A percentile compares a stretch with the other conserved stretches of the same genome.
These are phyloP conservation scores for Cryptomyrus ogoouensis DNA, from an alignment of 2,113 vertebrate genomes.

Conservation along the genomic window DNA sequence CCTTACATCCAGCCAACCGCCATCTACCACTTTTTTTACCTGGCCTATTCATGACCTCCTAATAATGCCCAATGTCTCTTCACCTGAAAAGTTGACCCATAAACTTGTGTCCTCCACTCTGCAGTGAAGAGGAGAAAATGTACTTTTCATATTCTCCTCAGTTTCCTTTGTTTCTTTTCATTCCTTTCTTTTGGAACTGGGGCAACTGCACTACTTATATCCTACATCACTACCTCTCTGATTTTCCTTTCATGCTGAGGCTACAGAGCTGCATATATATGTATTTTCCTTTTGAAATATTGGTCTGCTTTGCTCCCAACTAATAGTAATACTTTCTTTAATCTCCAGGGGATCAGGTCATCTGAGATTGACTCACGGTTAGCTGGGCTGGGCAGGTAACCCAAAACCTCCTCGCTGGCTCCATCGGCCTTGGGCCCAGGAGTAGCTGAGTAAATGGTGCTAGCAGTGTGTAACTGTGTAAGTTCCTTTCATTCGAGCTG, in stretches of 20 bases:
- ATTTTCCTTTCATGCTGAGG: not conserved
- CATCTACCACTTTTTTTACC: not conserved
- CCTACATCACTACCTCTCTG: not conserved
- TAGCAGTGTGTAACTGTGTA: slow-evolving; percentile 42
- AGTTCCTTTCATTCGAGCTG: slow-evolving; percentile 48
- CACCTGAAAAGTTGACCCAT: not conserved
- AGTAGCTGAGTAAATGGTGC: slow-evolving; percentile 47
- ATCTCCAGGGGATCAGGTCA: slow-evolving; percentile 41
- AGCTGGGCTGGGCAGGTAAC: slow-evolving; percentile 51
- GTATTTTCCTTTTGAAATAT: not conserved
- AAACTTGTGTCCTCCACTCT: slow-evolving; percentile 1
- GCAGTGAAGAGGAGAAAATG: not conserved
- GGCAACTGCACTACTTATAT: not conserved
- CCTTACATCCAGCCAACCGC: not conserved
- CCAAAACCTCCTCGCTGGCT: slow-evolving; percentile 54
- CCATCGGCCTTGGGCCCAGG: slow-evolving; percentile 41
- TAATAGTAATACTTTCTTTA: not conserved
- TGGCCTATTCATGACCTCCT: not conserved
- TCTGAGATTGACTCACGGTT: slow-evolving; percentile 37
- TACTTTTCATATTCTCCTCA: not conserved
- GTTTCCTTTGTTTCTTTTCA: not conserved
- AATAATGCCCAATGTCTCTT: not conserved
- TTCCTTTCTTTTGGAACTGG: not conserved
- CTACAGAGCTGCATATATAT: not conserved
- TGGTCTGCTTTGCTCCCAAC: not conserved